A percentile compares a stretch with the other conserved stretches of the same genome.
Evolutionary conservation across 64 coral and sea anemone species (phyloP).

Genomic region (Hydrozoanthus tunicans): DNA sequence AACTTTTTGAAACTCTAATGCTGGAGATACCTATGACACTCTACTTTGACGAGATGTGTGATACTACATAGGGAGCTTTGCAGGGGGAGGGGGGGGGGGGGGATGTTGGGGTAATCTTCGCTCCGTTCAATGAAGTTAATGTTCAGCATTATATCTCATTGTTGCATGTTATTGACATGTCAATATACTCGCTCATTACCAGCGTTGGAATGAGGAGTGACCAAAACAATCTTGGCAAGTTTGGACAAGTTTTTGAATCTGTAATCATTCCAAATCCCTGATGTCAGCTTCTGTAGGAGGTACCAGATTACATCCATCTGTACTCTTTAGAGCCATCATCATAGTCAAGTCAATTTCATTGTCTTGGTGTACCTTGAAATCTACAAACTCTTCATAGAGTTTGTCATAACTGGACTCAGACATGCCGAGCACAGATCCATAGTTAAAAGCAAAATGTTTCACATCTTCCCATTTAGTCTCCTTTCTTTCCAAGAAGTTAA

Average conservation of each 20-base stretch:
- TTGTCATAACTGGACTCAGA: slow-evolving; percentile 22
- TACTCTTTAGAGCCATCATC: slow-evolving; percentile 30
- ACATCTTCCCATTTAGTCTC: slow-evolving; percentile 40
- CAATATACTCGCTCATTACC: slow-evolving; percentile 3
- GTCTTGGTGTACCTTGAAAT: slow-evolving; percentile 38
- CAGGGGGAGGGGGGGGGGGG: neutral
- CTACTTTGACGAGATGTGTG: slow-evolving; percentile 17
- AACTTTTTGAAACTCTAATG: slow-evolving; percentile 20
- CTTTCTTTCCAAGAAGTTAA: slow-evolving; percentile 51
- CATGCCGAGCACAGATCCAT: slow-evolving; percentile 26
- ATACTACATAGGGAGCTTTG: neutral
- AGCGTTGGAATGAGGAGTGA: slow-evolving; percentile 2
- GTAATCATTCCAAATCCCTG: neutral
- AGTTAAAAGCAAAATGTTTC: slow-evolving; percentile 30
- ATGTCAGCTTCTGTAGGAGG: neutral
- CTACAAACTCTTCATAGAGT: slow-evolving; percentile 28
- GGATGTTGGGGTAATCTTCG: neutral
- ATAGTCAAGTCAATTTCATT: slow-evolving; percentile 12
- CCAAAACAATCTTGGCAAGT: neutral
- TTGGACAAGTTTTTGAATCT: neutral
- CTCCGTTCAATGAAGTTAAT: slow-evolving; percentile 21
- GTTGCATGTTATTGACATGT: neutral
- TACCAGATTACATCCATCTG: slow-evolving; percentile 27
- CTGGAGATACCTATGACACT: neutral
- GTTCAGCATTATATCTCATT: slow-evolving; percentile 36